These are phyloP conservation scores for Halictus quadricinctus DNA, from an alignment of 2,888 invertebrate species.

Conservation along the genomic window DNA sequence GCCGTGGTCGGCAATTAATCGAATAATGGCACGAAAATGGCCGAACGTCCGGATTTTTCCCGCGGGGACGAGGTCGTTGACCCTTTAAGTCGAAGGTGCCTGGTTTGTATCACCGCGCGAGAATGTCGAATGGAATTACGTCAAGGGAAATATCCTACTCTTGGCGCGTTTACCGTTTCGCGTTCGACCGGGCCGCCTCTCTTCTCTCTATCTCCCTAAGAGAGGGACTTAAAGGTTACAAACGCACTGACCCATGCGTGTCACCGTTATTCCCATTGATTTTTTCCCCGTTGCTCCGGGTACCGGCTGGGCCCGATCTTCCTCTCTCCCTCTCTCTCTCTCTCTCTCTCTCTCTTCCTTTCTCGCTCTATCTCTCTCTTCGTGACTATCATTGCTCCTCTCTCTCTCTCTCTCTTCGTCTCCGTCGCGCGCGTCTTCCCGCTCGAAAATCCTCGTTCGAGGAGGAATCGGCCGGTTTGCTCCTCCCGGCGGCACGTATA, in stretches of 20 bases:
- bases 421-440: neutral
- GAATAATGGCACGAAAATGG: slow-evolving; percentile 65
- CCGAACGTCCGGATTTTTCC: slow-evolving; percentile 53
- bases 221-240: slow-evolving; percentile 67
- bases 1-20: slow-evolving; percentile 57
- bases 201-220: slow-evolving; percentile 32
- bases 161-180: slow-evolving; percentile 70
- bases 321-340: neutral
- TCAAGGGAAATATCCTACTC: slow-evolving; percentile 70
- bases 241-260: slow-evolving; percentile 74
- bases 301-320: slow-evolving; percentile 12
- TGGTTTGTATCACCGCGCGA: slow-evolving; percentile 65
- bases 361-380: neutral
- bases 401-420: neutral
- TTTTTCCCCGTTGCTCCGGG: slow-evolving; percentile 54
- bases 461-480: slow-evolving; percentile 29
- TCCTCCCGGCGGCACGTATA: slow-evolving; percentile 39
- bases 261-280: slow-evolving; percentile 73
- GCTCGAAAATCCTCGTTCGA: slow-evolving; percentile 39
- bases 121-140: slow-evolving; percentile 71
- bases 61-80: slow-evolving; percentile 51
- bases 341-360: neutral
- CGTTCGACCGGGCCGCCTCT: slow-evolving; percentile 58
- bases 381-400: neutral
- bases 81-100: slow-evolving; percentile 56